Conservation (phyloP, 2,113 vertebrate species). For the Aphyosemion australe region DNA sequence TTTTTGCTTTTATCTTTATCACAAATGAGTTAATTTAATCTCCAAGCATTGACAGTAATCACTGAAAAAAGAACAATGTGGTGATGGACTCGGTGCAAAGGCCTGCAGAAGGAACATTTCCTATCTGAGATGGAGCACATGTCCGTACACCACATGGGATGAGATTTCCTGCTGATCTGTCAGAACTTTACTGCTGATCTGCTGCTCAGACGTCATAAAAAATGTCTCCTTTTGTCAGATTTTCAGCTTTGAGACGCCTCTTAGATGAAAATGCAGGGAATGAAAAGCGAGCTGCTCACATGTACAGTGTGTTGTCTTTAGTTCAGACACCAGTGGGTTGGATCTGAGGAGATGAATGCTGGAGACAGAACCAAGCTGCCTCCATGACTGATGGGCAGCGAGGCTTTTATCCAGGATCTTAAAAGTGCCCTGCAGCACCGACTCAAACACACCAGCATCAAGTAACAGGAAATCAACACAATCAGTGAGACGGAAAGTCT, state of each 20-base stretch:
- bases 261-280: not conserved
- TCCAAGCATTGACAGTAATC: too few species aligned
- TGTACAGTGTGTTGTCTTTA: not conserved
- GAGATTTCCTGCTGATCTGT: not conserved
- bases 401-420: not conserved
- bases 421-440: not conserved
- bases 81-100: too few species aligned
- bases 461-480: too few species aligned
- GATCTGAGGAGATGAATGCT: not conserved
- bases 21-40: too few species aligned
- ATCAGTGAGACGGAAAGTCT: too few species aligned
- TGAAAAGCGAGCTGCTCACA: too few species aligned
- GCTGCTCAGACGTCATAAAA: not conserved
- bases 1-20: too few species aligned
- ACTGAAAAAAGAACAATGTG: too few species aligned
- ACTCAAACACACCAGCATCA: not conserved
- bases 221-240: conserved; percentile 38
- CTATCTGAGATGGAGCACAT: too few species aligned
- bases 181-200: not conserved
- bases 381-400: not conserved
- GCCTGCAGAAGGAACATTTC: too few species aligned
- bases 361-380: not conserved
- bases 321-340: not conserved
- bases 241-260: conserved; percentile 24
- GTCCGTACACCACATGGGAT: too few species aligned